Evolutionary conservation across 2,113 vertebrate genomes (phyloP).

Genomic region (Asarcornis scutulata): DNA sequence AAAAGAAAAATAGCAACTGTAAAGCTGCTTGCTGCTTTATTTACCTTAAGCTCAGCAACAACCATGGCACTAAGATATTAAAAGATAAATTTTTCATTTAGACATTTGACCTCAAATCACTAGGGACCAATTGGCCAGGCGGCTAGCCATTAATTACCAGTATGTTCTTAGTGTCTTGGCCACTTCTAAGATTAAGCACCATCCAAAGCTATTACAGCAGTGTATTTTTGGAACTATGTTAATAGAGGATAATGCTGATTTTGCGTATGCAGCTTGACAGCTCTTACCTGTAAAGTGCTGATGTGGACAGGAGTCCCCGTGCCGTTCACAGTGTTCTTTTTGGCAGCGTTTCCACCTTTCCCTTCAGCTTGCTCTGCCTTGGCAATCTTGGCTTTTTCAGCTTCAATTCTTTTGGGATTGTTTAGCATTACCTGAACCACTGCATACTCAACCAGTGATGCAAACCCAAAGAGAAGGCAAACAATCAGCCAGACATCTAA

Average conservation of each 20-base stretch:
- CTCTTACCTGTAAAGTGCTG: conserved; percentile 94
- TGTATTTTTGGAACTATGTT: neutral
- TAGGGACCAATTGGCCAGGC: neutral
- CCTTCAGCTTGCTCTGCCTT: conserved; percentile 88
- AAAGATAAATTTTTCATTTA: neutral
- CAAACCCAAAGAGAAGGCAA: conserved; percentile 98
- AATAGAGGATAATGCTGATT: neutral
- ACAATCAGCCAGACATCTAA: conserved; percentile 98
- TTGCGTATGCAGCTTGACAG: neutral
- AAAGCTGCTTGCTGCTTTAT: conserved; percentile 34
- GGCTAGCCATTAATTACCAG: neutral
- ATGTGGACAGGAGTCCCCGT: conserved; percentile 94
- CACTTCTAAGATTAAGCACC: neutral
- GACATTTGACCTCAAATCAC: neutral
- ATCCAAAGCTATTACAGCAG: neutral
- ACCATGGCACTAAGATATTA: neutral
- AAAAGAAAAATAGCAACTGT: conserved; percentile 35
- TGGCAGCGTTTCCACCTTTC: conserved; percentile 80
- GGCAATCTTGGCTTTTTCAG: conserved; percentile 93
- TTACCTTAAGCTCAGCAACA: conserved; percentile 37
- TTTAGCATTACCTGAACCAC: conserved; percentile 98
- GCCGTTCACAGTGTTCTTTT: conserved; percentile 92
- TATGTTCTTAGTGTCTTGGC: neutral
- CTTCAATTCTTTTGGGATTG: conserved; percentile 94
- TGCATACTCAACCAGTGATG: conserved; percentile 96